Conservation (phyloP, 1,140 invertebrate species). For the Cherax destructor region DNA sequence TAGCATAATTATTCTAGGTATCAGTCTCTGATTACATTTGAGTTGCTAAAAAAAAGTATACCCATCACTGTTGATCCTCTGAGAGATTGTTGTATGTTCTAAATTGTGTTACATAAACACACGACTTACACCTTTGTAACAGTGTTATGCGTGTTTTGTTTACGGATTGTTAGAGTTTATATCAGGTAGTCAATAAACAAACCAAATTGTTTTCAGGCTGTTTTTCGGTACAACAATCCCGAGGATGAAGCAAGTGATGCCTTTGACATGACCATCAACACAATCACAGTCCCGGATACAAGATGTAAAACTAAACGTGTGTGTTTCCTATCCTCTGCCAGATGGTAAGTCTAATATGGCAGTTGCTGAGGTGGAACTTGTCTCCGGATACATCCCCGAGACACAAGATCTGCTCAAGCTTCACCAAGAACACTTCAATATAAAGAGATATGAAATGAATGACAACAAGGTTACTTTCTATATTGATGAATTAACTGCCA, state of each 20-base stretch:
- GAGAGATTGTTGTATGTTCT: no score
- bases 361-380: conserved; percentile 68
- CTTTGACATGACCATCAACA: conserved; percentile 1
- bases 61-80: no score
- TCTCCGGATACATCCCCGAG: conserved; percentile 66
- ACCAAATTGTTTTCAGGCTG: conserved; percentile 26
- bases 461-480: conserved; percentile 76
- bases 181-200: no score
- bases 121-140: no score
- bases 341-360: conserved; percentile 70
- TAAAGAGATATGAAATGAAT: conserved; percentile 76
- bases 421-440: neutral
- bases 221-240: conserved; percentile 30
- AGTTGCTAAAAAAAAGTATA: no score
- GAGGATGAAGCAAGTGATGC: conserved; percentile 30
- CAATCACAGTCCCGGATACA: conserved; percentile 9
- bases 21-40: no score
- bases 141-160: no score
- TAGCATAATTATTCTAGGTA: no score
- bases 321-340: conserved; percentile 33
- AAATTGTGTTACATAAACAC: no score
- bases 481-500: conserved; percentile 75
- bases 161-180: no score
- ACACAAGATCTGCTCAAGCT: conserved; percentile 39
- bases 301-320: conserved; percentile 32